phyloP scores from a whole-genome alignment of 2,113 vertebrate species.

The Passer domesticus region DNA sequence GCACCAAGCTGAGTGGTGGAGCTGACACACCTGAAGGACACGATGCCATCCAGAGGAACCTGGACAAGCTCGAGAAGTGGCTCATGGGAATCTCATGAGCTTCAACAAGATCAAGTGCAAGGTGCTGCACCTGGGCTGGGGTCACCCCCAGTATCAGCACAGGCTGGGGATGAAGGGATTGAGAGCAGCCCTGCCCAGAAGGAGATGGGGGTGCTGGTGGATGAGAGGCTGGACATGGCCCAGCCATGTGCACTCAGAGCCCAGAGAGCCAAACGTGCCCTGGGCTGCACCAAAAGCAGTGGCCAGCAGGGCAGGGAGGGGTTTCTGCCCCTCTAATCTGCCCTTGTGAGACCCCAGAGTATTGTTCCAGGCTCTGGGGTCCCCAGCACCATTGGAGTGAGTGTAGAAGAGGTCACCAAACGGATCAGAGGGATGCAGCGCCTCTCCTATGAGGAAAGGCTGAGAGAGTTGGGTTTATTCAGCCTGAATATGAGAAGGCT shows the following conservation, averaged over 20 bases:
- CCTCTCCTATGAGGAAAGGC: not conserved
- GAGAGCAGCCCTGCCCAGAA: not conserved
- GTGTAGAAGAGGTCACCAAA: not conserved
- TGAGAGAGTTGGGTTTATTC: not conserved
- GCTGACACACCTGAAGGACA: not conserved
- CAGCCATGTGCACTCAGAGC: fast-evolving
- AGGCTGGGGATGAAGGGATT: fast-evolving
- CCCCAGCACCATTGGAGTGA: not conserved
- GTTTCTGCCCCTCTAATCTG: not conserved
- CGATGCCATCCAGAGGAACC: not conserved
- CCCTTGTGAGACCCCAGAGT: not conserved
- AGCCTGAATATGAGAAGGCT: not conserved
- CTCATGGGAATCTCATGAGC: not conserved
- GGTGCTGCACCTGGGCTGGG: not conserved
- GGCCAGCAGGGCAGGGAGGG: not conserved
- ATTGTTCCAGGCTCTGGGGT: not conserved
- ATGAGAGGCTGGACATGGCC: not conserved
- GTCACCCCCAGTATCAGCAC: fast-evolving
- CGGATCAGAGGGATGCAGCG: not conserved
- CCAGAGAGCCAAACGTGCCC: not conserved
- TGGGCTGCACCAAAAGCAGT: not conserved
- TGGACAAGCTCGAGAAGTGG: fast-evolving
- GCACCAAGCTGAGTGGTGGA: not conserved
- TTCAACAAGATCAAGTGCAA: not conserved
- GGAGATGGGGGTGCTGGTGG: not conserved